phyloP scores from a whole-genome alignment of 2,113 vertebrate genomes.

The Helogale parvula region DNA sequence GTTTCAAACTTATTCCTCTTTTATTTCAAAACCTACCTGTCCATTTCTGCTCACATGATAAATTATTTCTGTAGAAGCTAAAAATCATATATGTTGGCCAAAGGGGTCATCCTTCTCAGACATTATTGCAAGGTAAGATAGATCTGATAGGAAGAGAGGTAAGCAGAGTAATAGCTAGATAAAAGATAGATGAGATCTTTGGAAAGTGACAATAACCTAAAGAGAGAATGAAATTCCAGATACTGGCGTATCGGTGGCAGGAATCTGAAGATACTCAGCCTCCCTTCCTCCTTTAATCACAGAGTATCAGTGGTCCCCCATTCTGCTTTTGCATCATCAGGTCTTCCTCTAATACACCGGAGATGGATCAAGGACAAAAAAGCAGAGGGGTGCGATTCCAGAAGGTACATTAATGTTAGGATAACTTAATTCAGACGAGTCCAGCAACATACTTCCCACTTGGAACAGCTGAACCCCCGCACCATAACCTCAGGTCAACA shows the following conservation, averaged over 20 bases:
- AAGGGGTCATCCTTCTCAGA: neutral
- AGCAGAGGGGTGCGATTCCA: neutral
- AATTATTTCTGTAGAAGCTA: neutral
- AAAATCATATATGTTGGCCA: neutral
- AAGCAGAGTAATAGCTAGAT: neutral
- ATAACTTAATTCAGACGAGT: neutral
- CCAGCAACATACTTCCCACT: neutral
- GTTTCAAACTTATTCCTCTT: neutral
- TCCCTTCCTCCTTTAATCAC: neutral
- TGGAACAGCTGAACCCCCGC: neutral
- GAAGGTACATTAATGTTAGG: neutral
- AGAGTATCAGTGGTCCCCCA: rapidly evolving
- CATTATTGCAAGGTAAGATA: neutral
- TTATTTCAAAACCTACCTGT: neutral
- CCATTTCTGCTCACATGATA: constrained; percentile 12
- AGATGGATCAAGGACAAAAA: neutral
- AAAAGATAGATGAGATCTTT: neutral
- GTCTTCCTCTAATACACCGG: neutral
- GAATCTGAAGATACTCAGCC: neutral
- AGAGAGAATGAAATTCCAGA: neutral
- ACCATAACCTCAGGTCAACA: neutral
- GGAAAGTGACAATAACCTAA: neutral
- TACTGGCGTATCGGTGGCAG: neutral
- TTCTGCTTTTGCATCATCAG: neutral
- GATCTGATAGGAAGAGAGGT: neutral